Evolutionary conservation across 2,888 invertebrate genomes (phyloP), one percentile per base, ranked within the genome.

Genomic region (Muscina levida): DNA sequence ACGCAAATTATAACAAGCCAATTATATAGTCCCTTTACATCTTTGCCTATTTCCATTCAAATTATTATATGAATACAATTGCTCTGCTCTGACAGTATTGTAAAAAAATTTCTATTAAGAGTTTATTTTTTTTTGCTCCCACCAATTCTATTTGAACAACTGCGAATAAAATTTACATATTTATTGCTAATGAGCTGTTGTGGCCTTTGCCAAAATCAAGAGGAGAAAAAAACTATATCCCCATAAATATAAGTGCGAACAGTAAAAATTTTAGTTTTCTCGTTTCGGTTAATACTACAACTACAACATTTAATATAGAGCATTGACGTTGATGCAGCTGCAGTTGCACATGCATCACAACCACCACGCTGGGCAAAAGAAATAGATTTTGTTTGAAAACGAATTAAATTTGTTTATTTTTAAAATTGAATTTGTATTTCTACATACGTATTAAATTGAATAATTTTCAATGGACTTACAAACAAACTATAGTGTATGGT

Each of bases 51-150:
- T n/a, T n/a, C n/a, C n/a, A n/a, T n/a, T 48, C 2, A 3, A 46
- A 46, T 2, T n/a, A 17, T 15, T 37, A n/a, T 46, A n/a, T n/a
- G 46, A 46, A 46, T 46, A 11, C 2, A 2, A 13, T 42, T 42
- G 10, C 42, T 46, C 11, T 19, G n/a, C 11, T 48, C 19, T 48
- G 19, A 48, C 10, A 48, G 17, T 46, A 24, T 39, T 70, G 26
- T 17, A n/a, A n/a, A n/a, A n/a, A n/a, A 70, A 72, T 68, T 73
- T 67, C 44, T n/a, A n/a, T n/a, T 67, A 67, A 66, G 42, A 56
- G 72, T 17, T 62, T 53, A 53, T 72, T 65, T 72, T 62, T n/a
- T n/a, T n/a, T n/a, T n/a, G n/a, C n/a, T n/a, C n/a, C n/a, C n/a
- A n/a, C n/a, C n/a, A n/a, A n/a, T n/a, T n/a, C 39, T 19, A 10